Base-by-base conservation (phyloP, 2,113 vertebrate species). In the Eretmochelys imbricata region DNA sequence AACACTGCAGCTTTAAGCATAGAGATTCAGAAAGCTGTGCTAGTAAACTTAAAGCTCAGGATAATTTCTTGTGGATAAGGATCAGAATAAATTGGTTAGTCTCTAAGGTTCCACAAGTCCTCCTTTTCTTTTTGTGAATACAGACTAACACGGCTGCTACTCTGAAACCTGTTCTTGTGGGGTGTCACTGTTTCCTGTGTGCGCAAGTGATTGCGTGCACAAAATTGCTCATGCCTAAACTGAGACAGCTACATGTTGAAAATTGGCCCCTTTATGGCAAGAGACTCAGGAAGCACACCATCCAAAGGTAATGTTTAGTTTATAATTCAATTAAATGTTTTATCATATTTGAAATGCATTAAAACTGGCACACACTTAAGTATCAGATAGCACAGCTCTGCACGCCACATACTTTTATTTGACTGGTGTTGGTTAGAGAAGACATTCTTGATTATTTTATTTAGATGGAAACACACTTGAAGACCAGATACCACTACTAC, bases 391-490 rank as follows among this genome's bases (percentile, higher is more conserved):
- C 94, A 83, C 14, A 25, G 0, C 80, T 97, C 83, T 92, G 42
- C 1, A 0, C 82, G 95, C 89, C 97, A 97, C 95, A 96, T 94
- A 91, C 59, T 96, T 98, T 85, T 91, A 75, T 89, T 91, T 90
- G 88, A 97, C 93, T 97, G 96, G 91, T 90, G 97, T 94, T 95
- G 91, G 94, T 97, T 94, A 92, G 59, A 93, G 82, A 94, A 93
- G 91, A 59, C 82, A 91, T 54, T 89, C 76, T 97, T 93, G 89
- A 88, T 98, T 95, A 98, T 98, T 98, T 97, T 94, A 96, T 97
- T 98, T 98, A 97, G 87, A 88, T 85, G 97, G 87, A 98, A 97
- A 95, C 49, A 97, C 91, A 97, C 38, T 93, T 97, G 97, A 92
- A 96, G 95, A 96, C 27, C 69, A 97, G 94, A 95, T 97, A 94